Percentiles rank a stretch among this genome's conserved stretches.
These are phyloP conservation scores for Dilophus febrilis DNA, from an alignment of 2,888 invertebrate species.

Conservation along the genomic window DNA sequence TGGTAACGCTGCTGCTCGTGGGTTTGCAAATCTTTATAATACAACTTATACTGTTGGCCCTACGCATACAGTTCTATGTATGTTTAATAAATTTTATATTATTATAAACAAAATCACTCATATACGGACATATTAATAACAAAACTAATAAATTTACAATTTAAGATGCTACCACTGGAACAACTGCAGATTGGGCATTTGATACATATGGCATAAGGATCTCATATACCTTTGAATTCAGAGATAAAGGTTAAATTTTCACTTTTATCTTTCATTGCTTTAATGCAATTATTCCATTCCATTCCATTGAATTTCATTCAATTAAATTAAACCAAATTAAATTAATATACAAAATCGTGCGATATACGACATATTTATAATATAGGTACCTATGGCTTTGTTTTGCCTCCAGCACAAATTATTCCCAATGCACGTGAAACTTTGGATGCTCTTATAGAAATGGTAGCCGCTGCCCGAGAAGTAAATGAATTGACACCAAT, in stretches of 20 bases:
- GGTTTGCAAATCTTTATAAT: conserved; percentile 34
- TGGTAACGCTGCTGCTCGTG: neutral
- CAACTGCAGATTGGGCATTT: conserved; percentile 60
- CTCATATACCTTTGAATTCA: conserved; percentile 48
- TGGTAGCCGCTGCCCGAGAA: conserved; percentile 30
- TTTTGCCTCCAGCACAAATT: conserved; percentile 46
- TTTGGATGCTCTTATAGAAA: conserved; percentile 32
- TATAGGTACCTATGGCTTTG: conserved; percentile 34
- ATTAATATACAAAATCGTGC: too few relatives aligned
- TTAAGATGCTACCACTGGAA: conserved; percentile 46
- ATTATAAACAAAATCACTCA: too few relatives aligned
- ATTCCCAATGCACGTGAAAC: conserved; percentile 46
- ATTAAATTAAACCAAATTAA: too few relatives aligned
- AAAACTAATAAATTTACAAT: too few relatives aligned
- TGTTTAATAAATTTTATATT: too few relatives aligned
- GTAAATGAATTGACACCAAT: too few relatives aligned
- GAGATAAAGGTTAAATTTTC: conserved; percentile 30
- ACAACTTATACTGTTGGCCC: conserved; percentile 44
- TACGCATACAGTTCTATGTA: conserved; percentile 38
- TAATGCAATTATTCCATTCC: too few relatives aligned
- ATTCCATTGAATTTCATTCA: too few relatives aligned
- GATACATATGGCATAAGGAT: conserved; percentile 45
- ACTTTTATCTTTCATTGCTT: too few relatives aligned
- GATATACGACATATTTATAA: too few relatives aligned
- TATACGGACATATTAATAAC: too few relatives aligned